A percentile compares a stretch with the other conserved stretches of the same genome.
phyloP scores from a whole-genome alignment of 2,888 invertebrate genomes.

The Serrognathus titanus region DNA sequence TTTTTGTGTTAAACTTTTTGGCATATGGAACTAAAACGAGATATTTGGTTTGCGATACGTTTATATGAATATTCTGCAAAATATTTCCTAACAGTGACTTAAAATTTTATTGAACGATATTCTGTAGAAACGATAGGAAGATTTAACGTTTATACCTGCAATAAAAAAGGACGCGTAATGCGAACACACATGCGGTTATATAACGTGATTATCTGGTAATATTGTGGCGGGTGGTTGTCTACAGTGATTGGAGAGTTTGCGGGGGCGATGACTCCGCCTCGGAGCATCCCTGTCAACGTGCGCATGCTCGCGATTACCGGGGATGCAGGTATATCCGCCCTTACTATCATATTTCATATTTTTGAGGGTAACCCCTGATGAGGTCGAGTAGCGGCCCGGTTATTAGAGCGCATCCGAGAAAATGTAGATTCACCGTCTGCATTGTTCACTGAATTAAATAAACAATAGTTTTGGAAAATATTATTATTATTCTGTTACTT shows the following conservation, averaged over 20 bases:
- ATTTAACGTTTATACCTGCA: no score
- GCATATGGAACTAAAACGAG: no score
- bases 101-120: no score
- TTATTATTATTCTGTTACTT: no score
- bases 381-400: constrained; percentile 23
- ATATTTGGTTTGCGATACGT: no score
- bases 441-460: no score
- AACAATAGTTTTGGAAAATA: no score
- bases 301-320: constrained; percentile 24
- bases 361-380: constrained; percentile 20
- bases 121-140: no score
- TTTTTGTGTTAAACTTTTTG: no score
- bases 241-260: constrained; percentile 39
- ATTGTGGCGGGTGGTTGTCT: constrained; percentile 39
- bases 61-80: no score
- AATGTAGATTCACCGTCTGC: constrained; percentile 11
- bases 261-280: constrained; percentile 33
- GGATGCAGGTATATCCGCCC: constrained; percentile 38
- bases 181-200: constrained; percentile 27
- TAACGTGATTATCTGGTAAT: constrained; percentile 40
- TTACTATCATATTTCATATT: constrained; percentile 37
- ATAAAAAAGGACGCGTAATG: background rate
- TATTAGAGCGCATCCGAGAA: constrained; percentile 23
- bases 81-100: no score
- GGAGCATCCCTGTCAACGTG: constrained; percentile 28